These are phyloP conservation scores for Neolamprologus sp. DNA, from an alignment of 2,113 vertebrate genomes.

Conservation along the genomic window DNA sequence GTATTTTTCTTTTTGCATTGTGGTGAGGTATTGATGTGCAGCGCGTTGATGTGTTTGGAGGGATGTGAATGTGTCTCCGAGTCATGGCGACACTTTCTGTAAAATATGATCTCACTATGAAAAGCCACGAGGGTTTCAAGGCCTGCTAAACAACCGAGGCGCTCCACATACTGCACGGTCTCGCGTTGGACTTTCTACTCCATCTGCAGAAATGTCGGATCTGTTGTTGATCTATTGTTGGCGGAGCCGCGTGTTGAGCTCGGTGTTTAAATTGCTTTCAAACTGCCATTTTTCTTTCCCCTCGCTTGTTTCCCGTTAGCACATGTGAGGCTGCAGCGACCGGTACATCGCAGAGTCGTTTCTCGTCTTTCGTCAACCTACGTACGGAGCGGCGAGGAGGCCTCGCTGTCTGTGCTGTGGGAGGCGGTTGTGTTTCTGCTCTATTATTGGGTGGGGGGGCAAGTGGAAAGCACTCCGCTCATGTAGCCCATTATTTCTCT, in stretches of 20 bases:
- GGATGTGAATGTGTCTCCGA: conserved; percentile 24
- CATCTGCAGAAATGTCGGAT: background rate
- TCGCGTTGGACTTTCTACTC: background rate
- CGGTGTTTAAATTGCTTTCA: background rate
- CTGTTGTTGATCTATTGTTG: background rate
- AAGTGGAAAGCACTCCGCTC: conserved; percentile 74
- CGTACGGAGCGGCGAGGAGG: conserved; percentile 27
- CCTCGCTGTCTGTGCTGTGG: conserved; percentile 34
- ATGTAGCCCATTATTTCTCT: conserved; percentile 92
- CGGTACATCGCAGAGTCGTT: background rate
- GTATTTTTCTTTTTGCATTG: conserved; percentile 1
- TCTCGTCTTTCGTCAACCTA: background rate
- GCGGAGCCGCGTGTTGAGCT: background rate
- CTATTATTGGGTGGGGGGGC: conserved; percentile 66
- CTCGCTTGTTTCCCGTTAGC: background rate
- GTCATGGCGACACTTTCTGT: conserved; percentile 34
- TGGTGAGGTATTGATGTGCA: conserved; percentile 46
- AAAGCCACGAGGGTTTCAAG: conserved; percentile 23
- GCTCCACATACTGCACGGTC: background rate
- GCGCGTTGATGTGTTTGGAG: conserved; percentile 25
- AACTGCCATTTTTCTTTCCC: background rate
- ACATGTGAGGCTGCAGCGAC: background rate
- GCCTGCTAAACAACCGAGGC: conserved; percentile 47
- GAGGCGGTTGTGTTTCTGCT: conserved; percentile 48
- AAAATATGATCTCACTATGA: conserved; percentile 59